Evolutionary conservation across 2,888 invertebrate genomes (phyloP), one percentile per base, ranked within the genome.

Genomic region (Mythimna albipuncta): DNA sequence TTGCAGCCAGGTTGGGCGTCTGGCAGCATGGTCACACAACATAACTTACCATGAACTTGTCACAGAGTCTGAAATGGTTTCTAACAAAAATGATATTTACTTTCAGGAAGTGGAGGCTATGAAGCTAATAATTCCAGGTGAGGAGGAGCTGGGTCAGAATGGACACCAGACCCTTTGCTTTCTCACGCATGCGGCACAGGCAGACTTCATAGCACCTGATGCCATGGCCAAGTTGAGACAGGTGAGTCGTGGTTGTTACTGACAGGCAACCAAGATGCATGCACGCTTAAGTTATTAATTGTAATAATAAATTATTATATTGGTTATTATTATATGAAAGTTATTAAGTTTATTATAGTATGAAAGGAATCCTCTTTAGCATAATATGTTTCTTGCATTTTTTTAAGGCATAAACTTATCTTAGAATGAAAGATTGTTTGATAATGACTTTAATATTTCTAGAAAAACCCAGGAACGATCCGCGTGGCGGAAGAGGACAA

Each of bases 151-250:
- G 67, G 99, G 99, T 1, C 98, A 99, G 92, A 97, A 97, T 88
- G 98, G 98, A 79, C 98, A 98, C 92, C 99, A 99, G 95, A 98
- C 98, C 7, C 97, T 99, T 94, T 99, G 99, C 93, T 99, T 99
- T 93, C 97, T 99, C 16, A 98, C 98, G 69, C 98, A 98, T 91
- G 98, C 99, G 87, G 97, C 98, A 69, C 99, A 98, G 94, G 98
- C 98, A 85, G 99, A 99, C 89, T 99, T 99, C 92, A 99, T 99
- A 89, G 98, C 99, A 6, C 98, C 99, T 6, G 99, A 99, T 95
- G 99, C 99, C 32, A 99, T 99, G 99, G 98, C 99, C 52, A 99
- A 99, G 93, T 95, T 99, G 66, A 97, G 99, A 92, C 99, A 99
- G 97, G 98, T 61, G 35, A 61, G 54, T 55, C 32, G 2, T 47